Percentiles rank a stretch among this genome's conserved stretches.
Evolutionary conservation across 2,888 invertebrate species (phyloP).

Genomic region (Leptopilina drosophilae): DNA sequence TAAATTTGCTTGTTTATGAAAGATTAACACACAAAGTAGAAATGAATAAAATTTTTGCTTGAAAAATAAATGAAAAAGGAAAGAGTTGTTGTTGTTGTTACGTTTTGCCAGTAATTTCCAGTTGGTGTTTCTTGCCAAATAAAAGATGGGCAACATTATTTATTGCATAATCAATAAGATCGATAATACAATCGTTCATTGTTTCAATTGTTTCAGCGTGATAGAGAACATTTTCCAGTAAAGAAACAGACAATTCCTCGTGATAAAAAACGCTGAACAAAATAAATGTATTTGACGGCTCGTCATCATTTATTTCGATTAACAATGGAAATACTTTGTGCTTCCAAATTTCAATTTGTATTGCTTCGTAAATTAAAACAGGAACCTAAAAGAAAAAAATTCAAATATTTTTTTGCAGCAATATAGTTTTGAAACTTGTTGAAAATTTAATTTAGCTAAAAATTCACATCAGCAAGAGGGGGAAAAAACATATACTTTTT

Average conservation of each 20-base stretch:
- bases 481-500: conserved; percentile 80
- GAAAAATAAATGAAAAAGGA: background rate
- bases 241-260: conserved; percentile 87
- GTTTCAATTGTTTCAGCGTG: conserved; percentile 89
- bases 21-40: no score
- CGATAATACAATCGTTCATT: conserved; percentile 86
- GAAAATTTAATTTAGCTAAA: no score
- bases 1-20: no score
- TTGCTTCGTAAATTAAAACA: conserved; percentile 88
- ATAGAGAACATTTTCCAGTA: conserved; percentile 90
- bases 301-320: conserved; percentile 83
- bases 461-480: no score
- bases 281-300: conserved; percentile 85
- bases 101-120: conserved; percentile 57
- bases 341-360: conserved; percentile 91
- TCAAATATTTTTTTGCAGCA: no score
- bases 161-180: conserved; percentile 90
- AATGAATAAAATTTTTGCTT: no score
- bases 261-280: conserved; percentile 90
- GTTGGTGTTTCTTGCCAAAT: conserved; percentile 54
- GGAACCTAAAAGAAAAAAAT: conserved; percentile 78
- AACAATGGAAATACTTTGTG: conserved; percentile 88
- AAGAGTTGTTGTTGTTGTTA: conserved; percentile 47
- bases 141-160: conserved; percentile 83
- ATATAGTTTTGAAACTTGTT: no score